Evolutionary conservation across 2,888 invertebrate species (phyloP), one percentile per base, ranked within the genome.

Genomic region (Lordiphosa andalusiaca): DNA sequence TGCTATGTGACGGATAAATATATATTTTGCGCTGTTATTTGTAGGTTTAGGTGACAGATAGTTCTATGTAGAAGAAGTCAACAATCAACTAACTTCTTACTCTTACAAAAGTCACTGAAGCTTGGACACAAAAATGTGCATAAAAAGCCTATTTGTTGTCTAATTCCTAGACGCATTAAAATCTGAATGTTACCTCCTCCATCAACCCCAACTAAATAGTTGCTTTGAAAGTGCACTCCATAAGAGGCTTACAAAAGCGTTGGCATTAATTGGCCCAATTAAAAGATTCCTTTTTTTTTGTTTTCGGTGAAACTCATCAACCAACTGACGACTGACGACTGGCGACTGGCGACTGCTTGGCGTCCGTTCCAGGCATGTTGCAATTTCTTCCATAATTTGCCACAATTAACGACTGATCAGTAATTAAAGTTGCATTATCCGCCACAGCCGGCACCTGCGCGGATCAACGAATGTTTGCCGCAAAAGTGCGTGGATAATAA

Each of bases 351-450:
- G 50, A 58, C 58, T 56, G 25, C 6, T 56, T 50, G 49, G 53
- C 62, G 62, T 61, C 41, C 40, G 53, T 38, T 12, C 7, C 19
- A 39, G 44, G 48, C 7, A 44, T 65, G 67, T 69, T 70, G 70
- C 72, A 60, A 72, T 77, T 76, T 74, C 81, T 63, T 60, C 47
- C 61, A 57, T 73, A 82, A 80, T 80, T 80, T 83, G 83, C 83
- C 66, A 74, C 80, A 80, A 80, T 80, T 80, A 80, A 82, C 80
- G 83, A 72, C 73, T 74, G 80, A 80, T 83, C 80, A 69, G 58
- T 83, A 80, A 80, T 80, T 80, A 80, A 80, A 80, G 66, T 72
- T 80, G 76, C 80, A 80, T 80, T 83, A 80, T 59, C 66, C 47
- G 56, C 41, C 58, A 57, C 69, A 60, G 67, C 38, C 66, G 72